phyloP scores from a whole-genome alignment of 2,113 vertebrate species.

The Sporophila hypoxantha region DNA sequence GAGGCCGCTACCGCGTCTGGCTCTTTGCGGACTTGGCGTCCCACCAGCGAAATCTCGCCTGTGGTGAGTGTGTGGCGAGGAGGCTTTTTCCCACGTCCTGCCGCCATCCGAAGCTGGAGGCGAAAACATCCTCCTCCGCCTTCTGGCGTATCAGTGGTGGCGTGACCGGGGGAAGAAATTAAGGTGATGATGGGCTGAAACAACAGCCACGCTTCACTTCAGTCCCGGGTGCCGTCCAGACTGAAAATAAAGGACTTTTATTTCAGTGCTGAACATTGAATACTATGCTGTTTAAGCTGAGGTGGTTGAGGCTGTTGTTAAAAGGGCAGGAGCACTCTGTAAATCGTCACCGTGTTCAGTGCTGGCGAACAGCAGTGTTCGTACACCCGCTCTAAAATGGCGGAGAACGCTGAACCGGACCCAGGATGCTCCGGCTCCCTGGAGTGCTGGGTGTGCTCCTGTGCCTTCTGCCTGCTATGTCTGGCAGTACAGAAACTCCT shows the following conservation, averaged over 20 bases:
- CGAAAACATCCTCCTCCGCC: fast-evolving
- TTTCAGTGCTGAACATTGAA: fast-evolving
- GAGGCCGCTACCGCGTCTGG: fast-evolving
- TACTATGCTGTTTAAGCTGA: fast-evolving
- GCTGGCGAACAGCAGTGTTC: fast-evolving
- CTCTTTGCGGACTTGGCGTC: too few relatives aligned
- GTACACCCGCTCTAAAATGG: neutral
- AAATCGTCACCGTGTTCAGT: fast-evolving
- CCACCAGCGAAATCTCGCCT: fast-evolving
- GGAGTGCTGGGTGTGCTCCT: too few relatives aligned
- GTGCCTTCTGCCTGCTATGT: fast-evolving
- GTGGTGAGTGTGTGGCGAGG: neutral
- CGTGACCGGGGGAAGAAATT: fast-evolving
- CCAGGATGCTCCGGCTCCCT: fast-evolving
- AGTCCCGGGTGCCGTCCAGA: too few relatives aligned
- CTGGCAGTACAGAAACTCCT: neutral
- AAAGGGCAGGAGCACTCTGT: neutral
- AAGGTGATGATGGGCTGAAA: neutral
- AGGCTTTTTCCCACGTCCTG: neutral
- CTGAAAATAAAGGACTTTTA: neutral
- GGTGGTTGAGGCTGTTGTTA: neutral
- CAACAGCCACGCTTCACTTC: neutral
- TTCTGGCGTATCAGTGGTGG: fast-evolving
- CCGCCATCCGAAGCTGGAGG: fast-evolving
- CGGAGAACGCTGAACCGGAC: neutral